These are phyloP conservation scores for Halocynthia roretzi DNA, from an alignment of 23 tunicate genomes.

Conservation along the genomic window DNA sequence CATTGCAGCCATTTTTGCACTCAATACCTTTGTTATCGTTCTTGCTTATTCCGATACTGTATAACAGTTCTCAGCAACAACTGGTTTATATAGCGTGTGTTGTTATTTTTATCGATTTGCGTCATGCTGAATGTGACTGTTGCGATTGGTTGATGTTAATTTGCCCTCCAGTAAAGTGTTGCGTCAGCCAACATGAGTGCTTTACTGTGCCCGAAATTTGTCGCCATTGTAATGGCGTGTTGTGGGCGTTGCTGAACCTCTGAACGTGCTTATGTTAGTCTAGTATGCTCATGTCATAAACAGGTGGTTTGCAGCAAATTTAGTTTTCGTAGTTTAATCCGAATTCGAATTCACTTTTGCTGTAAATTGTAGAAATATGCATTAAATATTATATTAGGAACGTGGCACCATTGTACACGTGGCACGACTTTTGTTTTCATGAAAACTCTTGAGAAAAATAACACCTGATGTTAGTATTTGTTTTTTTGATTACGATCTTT, in stretches of 20 bases:
- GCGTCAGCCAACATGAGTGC: constrained; percentile 6
- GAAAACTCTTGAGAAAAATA: too few relatives aligned
- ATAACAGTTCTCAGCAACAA: not conserved
- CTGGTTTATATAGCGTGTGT: constrained; percentile 8
- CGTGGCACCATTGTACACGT: too few relatives aligned
- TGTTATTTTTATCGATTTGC: constrained; percentile 9
- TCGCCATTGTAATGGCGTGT: not conserved
- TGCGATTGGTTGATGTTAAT: constrained; percentile 14
- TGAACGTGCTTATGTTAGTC: not conserved
- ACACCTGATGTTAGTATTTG: too few relatives aligned
- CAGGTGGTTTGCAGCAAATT: too few relatives aligned
- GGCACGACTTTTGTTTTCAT: too few relatives aligned
- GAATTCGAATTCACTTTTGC: too few relatives aligned
- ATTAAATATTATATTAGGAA: too few relatives aligned
- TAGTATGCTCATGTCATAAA: too few relatives aligned
- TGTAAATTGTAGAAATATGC: too few relatives aligned
- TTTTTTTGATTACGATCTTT: too few relatives aligned
- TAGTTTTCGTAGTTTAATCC: too few relatives aligned
- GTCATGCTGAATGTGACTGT: not conserved
- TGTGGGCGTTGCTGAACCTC: constrained; percentile 4
- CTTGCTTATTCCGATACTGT: not conserved
- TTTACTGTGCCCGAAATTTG: not conserved
- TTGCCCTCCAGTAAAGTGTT: constrained; percentile 14
- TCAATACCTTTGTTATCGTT: not conserved
- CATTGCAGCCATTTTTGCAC: constrained; percentile 3